Base-by-base conservation (phyloP, 37 sponge, comb jelly and placozoan genomes). In the Bolinopsis microptera region DNA sequence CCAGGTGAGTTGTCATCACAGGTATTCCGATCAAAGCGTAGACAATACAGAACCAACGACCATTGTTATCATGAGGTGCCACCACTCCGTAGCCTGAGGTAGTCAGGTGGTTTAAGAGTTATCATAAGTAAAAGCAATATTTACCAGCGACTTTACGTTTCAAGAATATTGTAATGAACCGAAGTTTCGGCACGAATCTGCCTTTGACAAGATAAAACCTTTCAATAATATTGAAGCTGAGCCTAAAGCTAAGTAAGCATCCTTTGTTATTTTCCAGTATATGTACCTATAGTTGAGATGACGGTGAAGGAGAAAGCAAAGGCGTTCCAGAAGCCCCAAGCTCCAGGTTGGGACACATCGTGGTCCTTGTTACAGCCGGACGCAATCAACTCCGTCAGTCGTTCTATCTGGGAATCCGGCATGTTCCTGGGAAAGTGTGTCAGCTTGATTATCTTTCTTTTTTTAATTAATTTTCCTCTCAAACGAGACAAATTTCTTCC, bases 11-110 rank as follows among this genome's bases (percentile, higher is more conserved):
- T 30, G 90, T 86, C 48, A 86, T 28, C 26, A 86, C 48, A 38
- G 90, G 90, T 13, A 86, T 86, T 33, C 90, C 90, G 30, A 86
- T 86, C 30, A 86, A 48, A 23, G 35, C 90, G 30, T 86, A 86
- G 61, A 39, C 2, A 30, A 86, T 86, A 26, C 90, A 86, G 90
- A 86, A 86, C 61, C 61, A 41, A 0, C 90, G 41, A 24, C 90
- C 90, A 28, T 72, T 8, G 18, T 30, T 21, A 21, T 72, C 75
- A 72, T 72, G 75, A 3, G 75, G 75, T 24, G 75, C 75, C n/a
- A 72, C 75, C 26, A 72, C 75, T 72, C 75, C 75, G 75, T 72
- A 72, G 18, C 75, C 75, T 72, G 75, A n/a, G 75, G 31, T 22
- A 67, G 13, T 13, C 13, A 22, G 13, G 13, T 67, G 68, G 68